Percentiles rank a stretch among this genome's conserved stretches.
Conservation (phyloP, 2,113 vertebrate genomes). For the western clawed frog (Xenopus tropicalis) region UCB_Xtro_10.0 CM004450.2:98348001-98348500, state of each 20-base stretch:
- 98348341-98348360: conserved; percentile 69
- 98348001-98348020: conserved; percentile 93
- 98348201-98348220: conserved; percentile 32
- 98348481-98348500: conserved; percentile 57
- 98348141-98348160: conserved; percentile 99
- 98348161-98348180: conserved; percentile 99
- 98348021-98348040: conserved; percentile 94
- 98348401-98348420: conserved; percentile 81
- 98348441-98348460: conserved; percentile 67
- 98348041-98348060: conserved; percentile 87
- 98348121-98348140: conserved; percentile 97
- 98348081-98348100: conserved; percentile 97
- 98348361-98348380: conserved; percentile 66
- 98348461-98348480: conserved; percentile 58
- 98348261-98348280: conserved; percentile 82
- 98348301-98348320: conserved; percentile 85
- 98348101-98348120: conserved; percentile 97
- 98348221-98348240: conserved; percentile 89
- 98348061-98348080: conserved; percentile 99
- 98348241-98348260: conserved; percentile 81
- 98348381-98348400: conserved; percentile 65
- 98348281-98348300: conserved; percentile 96
- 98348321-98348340: conserved; percentile 63
- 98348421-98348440: conserved; percentile 70
- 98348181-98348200: conserved; percentile 95